Percentiles rank a stretch among this genome's conserved stretches.
phyloP scores from a whole-genome alignment of 2,888 invertebrate species.

The Tetramorium bicarinatum region DNA sequence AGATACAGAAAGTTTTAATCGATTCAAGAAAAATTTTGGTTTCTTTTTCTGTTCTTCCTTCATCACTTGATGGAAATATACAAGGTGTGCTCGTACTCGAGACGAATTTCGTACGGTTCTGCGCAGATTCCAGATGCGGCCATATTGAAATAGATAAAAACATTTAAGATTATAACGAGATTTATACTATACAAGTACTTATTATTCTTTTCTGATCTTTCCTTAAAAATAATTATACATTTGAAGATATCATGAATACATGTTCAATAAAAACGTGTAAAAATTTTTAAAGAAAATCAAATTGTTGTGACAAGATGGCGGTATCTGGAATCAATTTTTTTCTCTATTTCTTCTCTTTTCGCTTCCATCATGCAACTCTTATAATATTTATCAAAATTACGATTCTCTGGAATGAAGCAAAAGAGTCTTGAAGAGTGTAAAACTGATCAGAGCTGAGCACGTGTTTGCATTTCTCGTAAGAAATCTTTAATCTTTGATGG shows the following conservation, averaged over 20 bases:
- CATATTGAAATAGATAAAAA: background rate
- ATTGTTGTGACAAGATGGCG: background rate
- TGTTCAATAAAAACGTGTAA: no score
- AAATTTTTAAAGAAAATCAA: background rate
- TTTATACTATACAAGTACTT: no score
- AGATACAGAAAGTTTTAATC: background rate
- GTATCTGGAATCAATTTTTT: background rate
- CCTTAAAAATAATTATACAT: no score
- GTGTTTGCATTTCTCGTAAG: slow-evolving; percentile 32
- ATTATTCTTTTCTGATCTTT: no score
- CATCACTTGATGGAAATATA: no score
- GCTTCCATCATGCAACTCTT: background rate
- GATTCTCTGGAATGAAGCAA: slow-evolving; percentile 33
- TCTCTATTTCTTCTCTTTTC: background rate
- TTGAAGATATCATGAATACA: no score
- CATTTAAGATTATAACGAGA: no score
- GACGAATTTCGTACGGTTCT: no score
- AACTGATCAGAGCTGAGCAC: background rate
- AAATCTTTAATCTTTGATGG: slow-evolving; percentile 6
- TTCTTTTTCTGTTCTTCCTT: background rate
- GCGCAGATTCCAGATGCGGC: no score
- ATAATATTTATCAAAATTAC: slow-evolving; percentile 36
- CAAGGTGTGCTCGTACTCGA: no score
- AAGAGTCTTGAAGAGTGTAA: background rate
- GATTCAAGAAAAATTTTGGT: background rate